A percentile compares a stretch with the other conserved stretches of the same genome.
These are phyloP conservation scores for Globodera rostochiensis DNA, from an alignment of 1,140 invertebrate species.

Conservation along the genomic window DNA sequence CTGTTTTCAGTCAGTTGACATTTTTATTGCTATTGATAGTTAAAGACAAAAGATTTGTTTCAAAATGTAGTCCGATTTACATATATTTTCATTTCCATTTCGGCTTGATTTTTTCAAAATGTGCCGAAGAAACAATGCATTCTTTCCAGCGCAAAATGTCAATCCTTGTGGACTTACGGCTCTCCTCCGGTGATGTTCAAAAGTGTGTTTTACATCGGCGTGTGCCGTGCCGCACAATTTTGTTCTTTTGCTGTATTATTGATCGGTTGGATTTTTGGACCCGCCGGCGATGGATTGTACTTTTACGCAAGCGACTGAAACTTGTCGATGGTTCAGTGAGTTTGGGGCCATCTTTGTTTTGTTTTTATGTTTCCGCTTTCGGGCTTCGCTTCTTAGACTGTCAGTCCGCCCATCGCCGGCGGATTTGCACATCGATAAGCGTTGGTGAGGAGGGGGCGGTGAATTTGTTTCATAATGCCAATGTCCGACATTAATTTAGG, in stretches of 20 bases:
- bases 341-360: background rate
- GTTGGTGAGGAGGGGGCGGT: background rate
- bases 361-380: constrained; percentile 7
- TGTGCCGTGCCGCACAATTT: background rate
- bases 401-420: background rate
- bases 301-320: background rate
- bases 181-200: background rate
- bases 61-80: too few species aligned
- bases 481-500: constrained; percentile 23
- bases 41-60: too few species aligned
- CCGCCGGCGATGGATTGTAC: background rate
- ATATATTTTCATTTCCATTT: too few species aligned
- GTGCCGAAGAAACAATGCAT: background rate
- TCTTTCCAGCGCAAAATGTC: constrained; percentile 10
- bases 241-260: background rate
- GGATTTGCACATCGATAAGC: constrained; percentile 29
- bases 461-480: background rate
- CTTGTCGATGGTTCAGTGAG: background rate
- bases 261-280: background rate
- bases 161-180: background rate
- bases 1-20: too few species aligned
- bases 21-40: too few species aligned
- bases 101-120: background rate
- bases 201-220: background rate
- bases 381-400: constrained; percentile 13